These are phyloP conservation scores for Zootoca vivipara DNA, from an alignment of 2,113 vertebrate genomes.

Conservation along the genomic window DNA sequence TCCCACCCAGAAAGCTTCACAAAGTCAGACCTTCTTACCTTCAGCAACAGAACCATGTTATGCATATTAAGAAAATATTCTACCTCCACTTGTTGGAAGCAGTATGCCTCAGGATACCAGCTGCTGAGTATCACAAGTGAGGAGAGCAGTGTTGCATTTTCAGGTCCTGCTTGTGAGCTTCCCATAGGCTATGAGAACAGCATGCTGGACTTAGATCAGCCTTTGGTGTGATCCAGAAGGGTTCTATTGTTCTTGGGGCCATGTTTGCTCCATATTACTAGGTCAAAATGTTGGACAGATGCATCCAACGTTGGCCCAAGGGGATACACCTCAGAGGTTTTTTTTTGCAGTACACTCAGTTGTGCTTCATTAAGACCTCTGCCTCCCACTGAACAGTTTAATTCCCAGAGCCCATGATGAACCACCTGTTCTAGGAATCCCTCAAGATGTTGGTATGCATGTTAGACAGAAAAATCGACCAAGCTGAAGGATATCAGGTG, in stretches of 20 bases:
- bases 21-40: not conserved
- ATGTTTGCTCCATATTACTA: not conserved
- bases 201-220: too few species aligned
- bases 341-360: constrained; percentile 28
- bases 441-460: not conserved
- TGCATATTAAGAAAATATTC: not conserved
- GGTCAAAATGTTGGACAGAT: not conserved
- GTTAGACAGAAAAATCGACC: constrained; percentile 31
- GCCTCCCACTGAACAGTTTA: constrained; percentile 36
- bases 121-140: too few species aligned
- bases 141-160: too few species aligned
- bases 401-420: constrained; percentile 21
- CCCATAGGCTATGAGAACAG: too few species aligned
- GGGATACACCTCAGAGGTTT: constrained; percentile 14
- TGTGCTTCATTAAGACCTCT: constrained; percentile 51
- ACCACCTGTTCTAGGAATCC: constrained; percentile 35
- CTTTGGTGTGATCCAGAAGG: too few species aligned
- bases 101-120: too few species aligned
- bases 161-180: too few species aligned
- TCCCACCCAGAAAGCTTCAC: not conserved
- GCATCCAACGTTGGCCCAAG: not conserved
- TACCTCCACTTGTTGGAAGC: too few species aligned
- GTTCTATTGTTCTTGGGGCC: too few species aligned
- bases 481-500: constrained; percentile 31
- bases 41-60: not conserved